A percentile compares a stretch with the other conserved stretches of the same genome.
phyloP scores from a whole-genome alignment of 2,113 vertebrate genomes.

The Dipodomys stephensi region DNA sequence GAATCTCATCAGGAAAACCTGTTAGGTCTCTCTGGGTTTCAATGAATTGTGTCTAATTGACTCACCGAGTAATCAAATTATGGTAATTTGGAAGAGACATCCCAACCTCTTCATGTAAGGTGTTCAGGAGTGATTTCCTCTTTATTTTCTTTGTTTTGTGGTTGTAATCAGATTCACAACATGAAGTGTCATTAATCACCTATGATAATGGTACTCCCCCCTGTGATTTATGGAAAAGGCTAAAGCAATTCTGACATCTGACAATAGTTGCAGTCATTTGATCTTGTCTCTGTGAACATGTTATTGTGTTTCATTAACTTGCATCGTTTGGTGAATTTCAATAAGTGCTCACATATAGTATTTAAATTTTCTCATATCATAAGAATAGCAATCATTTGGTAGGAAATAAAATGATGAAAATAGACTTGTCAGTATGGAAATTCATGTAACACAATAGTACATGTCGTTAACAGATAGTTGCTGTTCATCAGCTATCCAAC shows the following conservation, averaged over 20 bases:
- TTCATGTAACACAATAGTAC: neutral
- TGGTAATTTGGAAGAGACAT: constrained; percentile 54
- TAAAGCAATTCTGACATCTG: constrained; percentile 65
- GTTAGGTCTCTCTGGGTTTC: constrained; percentile 34
- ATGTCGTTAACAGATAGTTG: neutral
- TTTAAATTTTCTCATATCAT: constrained; percentile 16
- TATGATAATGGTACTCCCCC: constrained; percentile 68
- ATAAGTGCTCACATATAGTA: neutral
- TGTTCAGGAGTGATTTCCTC: constrained; percentile 65
- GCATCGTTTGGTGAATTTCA: constrained; percentile 55
- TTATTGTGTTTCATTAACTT: constrained; percentile 63
- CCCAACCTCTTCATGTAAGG: constrained; percentile 46
- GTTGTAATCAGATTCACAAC: constrained; percentile 72
- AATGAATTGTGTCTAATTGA: constrained; percentile 59
- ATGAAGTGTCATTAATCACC: constrained; percentile 72
- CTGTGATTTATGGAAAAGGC: constrained; percentile 58
- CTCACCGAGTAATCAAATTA: constrained; percentile 61
- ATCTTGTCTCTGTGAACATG: constrained; percentile 24
- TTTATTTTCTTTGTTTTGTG: constrained; percentile 72
- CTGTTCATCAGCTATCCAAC: neutral
- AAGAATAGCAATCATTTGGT: neutral
- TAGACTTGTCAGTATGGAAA: neutral
- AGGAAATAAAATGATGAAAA: constrained; percentile 33
- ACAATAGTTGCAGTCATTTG: constrained; percentile 59
- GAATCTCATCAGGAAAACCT: neutral